These are phyloP conservation scores for Porites australiensis DNA, from an alignment of 64 coral and sea anemone species.

Conservation along the genomic window DNA sequence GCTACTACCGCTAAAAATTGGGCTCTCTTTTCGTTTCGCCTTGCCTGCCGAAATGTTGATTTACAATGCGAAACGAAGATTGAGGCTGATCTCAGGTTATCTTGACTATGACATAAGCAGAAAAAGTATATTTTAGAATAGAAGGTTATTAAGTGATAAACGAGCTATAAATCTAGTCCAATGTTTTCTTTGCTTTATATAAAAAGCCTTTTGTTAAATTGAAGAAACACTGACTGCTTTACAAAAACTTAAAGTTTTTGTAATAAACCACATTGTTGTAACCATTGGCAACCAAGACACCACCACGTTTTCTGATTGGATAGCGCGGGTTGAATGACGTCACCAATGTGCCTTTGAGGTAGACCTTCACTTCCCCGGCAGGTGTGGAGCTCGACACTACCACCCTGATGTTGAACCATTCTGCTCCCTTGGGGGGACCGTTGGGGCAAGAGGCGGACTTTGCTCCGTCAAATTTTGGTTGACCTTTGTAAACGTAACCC, in stretches of 20 bases:
- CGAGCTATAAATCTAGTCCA: too few species aligned
- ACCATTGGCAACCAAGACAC: slow-evolving; percentile 59
- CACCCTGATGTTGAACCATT: slow-evolving; percentile 38
- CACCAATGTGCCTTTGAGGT: background rate
- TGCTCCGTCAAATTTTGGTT: slow-evolving; percentile 27
- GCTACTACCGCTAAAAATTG: too few species aligned
- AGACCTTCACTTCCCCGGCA: slow-evolving; percentile 33
- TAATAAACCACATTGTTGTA: slow-evolving; percentile 62
- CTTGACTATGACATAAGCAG: too few species aligned
- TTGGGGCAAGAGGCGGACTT: slow-evolving; percentile 12
- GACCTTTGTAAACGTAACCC: slow-evolving; percentile 41
- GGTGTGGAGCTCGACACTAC: background rate
- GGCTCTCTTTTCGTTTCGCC: too few species aligned
- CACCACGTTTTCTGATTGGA: slow-evolving; percentile 20
- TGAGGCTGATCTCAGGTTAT: too few species aligned
- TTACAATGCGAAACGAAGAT: too few species aligned
- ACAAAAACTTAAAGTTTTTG: slow-evolving; percentile 34
- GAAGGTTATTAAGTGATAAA: too few species aligned
- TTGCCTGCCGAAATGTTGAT: too few species aligned
- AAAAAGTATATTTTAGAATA: too few species aligned
- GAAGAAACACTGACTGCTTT: background rate
- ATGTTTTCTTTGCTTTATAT: too few species aligned
- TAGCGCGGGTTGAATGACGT: slow-evolving; percentile 37
- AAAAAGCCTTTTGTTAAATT: background rate
- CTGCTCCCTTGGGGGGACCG: slow-evolving; percentile 58